These are phyloP conservation scores for Trichechus manatus DNA, from an alignment of 2,113 vertebrate species.

Conservation along the genomic window DNA sequence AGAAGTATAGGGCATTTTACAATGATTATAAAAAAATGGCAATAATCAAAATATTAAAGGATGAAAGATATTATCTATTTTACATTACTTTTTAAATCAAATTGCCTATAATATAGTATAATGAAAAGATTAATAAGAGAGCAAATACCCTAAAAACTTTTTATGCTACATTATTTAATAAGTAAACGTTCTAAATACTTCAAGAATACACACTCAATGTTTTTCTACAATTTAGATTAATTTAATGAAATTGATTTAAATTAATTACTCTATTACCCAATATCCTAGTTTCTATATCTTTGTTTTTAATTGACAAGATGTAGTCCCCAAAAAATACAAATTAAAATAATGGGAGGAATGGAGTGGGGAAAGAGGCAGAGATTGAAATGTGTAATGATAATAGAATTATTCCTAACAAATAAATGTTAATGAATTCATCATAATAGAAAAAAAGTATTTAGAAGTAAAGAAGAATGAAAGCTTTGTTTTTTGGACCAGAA, in stretches of 20 bases:
- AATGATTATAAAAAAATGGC: not conserved
- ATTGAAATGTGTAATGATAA: not conserved
- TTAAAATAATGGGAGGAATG: not conserved
- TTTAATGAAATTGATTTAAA: slow-evolving; percentile 7
- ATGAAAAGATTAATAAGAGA: not conserved
- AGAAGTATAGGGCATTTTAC: not conserved
- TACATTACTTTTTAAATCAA: not conserved
- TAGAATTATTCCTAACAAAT: not conserved
- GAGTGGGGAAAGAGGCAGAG: not conserved
- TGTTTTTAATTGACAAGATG: slow-evolving; percentile 24
- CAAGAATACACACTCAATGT: not conserved
- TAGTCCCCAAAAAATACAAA: slow-evolving; percentile 1
- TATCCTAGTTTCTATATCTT: not conserved
- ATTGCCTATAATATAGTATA: not conserved
- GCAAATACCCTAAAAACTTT: not conserved
- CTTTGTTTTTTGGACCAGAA: not conserved
- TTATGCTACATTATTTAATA: not conserved
- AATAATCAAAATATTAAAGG: slow-evolving; percentile 61
- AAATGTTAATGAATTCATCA: not conserved
- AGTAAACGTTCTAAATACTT: not conserved
- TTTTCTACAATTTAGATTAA: not conserved
- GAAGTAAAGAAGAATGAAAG: not conserved
- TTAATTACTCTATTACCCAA: not conserved
- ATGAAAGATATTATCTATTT: not conserved
- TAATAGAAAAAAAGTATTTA: not conserved